These are phyloP conservation scores for Phortica magna DNA, from an alignment of 2,888 invertebrate genomes.

Conservation along the genomic window DNA sequence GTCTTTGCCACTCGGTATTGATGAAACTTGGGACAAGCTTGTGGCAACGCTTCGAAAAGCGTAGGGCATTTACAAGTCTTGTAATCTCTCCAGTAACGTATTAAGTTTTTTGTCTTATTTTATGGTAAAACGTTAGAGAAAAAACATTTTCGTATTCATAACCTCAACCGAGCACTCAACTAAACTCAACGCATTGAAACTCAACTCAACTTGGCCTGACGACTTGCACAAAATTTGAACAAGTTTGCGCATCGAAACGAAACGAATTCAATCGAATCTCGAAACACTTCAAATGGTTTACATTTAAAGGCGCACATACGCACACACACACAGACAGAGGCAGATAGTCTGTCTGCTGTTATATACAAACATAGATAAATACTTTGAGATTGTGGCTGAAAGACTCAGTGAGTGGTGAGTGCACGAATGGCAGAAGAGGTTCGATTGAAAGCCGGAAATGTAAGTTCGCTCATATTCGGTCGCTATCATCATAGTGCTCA, in stretches of 20 bases:
- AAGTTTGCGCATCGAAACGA: constrained; percentile 32
- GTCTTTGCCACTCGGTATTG: too few relatives aligned
- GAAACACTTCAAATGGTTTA: constrained; percentile 19
- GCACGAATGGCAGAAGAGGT: too few relatives aligned
- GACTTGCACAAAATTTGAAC: constrained; percentile 24
- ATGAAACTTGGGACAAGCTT: too few relatives aligned
- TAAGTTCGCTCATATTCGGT: not conserved
- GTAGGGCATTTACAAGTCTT: too few relatives aligned
- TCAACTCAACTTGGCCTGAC: constrained; percentile 1
- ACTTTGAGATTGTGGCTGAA: not conserved
- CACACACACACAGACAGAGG: not conserved
- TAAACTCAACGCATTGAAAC: not conserved
- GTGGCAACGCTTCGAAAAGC: too few relatives aligned
- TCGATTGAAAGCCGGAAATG: too few relatives aligned
- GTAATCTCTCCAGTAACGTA: too few relatives aligned
- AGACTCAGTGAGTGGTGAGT: too few relatives aligned
- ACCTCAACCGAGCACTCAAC: constrained; percentile 30
- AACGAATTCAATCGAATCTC: constrained; percentile 25
- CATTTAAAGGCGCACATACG: not conserved
- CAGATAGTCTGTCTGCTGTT: not conserved
- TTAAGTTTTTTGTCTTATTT: not conserved
- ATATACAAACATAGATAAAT: constrained; percentile 1
- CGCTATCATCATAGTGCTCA: not conserved
- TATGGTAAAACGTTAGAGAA: not conserved
- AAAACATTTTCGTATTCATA: constrained; percentile 34